Percentiles rank a stretch among this genome's conserved stretches.
Conservation (phyloP, 2,113 vertebrate species). For the Myotis davidii region DNA sequence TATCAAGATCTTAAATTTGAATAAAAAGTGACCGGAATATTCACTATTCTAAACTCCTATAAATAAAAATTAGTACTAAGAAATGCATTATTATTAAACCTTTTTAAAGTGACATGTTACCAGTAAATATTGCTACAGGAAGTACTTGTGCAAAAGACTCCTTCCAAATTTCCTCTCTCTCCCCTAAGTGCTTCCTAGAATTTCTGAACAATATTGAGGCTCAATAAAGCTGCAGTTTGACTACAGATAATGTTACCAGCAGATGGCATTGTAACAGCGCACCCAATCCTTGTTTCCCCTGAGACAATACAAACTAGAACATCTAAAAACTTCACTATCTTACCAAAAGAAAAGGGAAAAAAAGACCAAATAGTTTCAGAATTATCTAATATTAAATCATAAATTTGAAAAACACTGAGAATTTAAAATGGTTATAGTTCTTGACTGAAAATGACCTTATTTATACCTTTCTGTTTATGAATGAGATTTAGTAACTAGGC, state of each 20-base stretch:
- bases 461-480: background rate
- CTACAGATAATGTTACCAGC: constrained; percentile 72
- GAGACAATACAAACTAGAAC: background rate
- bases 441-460: constrained; percentile 7
- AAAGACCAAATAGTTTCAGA: background rate
- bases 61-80: constrained; percentile 45
- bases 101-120: constrained; percentile 47
- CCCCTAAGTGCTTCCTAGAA: constrained; percentile 21
- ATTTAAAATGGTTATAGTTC: background rate
- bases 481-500: background rate
- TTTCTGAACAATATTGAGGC: background rate
- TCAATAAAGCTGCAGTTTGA: background rate
- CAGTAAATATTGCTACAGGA: constrained; percentile 17
- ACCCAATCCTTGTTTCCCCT: background rate
- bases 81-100: constrained; percentile 40
- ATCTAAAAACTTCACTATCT: background rate
- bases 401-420: background rate
- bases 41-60: constrained; percentile 8
- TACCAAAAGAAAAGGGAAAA: background rate
- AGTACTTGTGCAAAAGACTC: background rate
- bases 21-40: constrained; percentile 28
- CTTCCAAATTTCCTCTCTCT: constrained; percentile 11
- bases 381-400: background rate
- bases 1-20: constrained; percentile 30
- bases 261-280: constrained; percentile 77